These are phyloP conservation scores for Scomber scombrus DNA, from an alignment of 2,113 vertebrate species.

Conservation along the genomic window DNA sequence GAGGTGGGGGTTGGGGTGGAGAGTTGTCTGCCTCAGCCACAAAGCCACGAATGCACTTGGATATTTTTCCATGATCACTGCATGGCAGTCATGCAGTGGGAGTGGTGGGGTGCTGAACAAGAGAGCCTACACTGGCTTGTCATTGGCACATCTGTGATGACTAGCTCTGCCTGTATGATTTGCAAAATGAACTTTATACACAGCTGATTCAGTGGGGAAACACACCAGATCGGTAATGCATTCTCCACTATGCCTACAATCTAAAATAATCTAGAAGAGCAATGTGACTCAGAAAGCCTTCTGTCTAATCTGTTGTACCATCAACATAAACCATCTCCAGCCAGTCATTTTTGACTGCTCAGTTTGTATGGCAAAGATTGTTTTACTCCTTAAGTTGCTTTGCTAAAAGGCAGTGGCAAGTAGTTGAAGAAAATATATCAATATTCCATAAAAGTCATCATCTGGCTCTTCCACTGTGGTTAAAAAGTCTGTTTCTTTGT, in stretches of 20 bases:
- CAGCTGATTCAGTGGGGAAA: neutral
- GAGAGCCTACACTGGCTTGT: constrained; percentile 69
- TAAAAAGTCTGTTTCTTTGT: neutral
- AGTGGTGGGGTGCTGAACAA: constrained; percentile 12
- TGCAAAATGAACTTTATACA: neutral
- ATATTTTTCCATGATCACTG: constrained; percentile 58
- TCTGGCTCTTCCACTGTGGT: neutral
- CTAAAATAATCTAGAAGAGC: neutral
- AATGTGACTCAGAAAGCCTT: neutral
- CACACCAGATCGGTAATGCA: neutral
- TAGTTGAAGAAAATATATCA: neutral
- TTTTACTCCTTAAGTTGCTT: neutral
- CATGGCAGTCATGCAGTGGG: constrained; percentile 4
- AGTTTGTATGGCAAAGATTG: constrained; percentile 1
- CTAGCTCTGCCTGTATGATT: constrained; percentile 8
- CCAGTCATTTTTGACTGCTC: no score
- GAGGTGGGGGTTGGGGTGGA: neutral
- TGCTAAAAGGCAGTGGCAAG: neutral
- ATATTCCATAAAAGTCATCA: neutral
- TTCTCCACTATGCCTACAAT: neutral
- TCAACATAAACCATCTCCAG: constrained; percentile 1
- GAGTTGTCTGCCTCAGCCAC: constrained; percentile 26
- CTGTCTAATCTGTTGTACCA: constrained; percentile 1
- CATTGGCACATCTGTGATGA: constrained; percentile 34
- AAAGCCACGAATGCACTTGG: constrained; percentile 29